These are phyloP conservation scores for Phycodurus eques DNA, from an alignment of 2,113 vertebrate genomes.

Conservation along the genomic window DNA sequence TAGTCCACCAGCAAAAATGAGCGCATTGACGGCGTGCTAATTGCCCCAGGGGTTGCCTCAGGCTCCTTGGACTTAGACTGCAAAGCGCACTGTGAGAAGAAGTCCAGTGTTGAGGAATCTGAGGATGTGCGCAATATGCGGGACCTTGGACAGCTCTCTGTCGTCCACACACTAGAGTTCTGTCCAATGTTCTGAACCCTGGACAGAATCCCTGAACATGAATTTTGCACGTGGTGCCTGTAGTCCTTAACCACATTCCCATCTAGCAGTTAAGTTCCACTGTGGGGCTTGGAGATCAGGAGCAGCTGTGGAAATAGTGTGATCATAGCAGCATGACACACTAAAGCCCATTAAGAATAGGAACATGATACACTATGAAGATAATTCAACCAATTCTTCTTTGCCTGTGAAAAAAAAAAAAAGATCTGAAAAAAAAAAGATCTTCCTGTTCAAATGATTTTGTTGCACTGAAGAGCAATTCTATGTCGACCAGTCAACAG, in stretches of 20 bases:
- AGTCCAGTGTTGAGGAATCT: background rate
- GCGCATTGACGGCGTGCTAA: background rate
- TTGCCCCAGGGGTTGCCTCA: background rate
- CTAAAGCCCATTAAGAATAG: background rate
- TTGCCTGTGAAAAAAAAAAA: background rate
- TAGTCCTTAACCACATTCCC: background rate
- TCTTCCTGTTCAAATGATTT: no score
- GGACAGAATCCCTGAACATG: slow-evolving; percentile 5
- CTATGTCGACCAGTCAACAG: no score
- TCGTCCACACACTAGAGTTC: background rate
- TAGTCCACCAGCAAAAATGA: background rate
- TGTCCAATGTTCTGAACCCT: slow-evolving; percentile 9
- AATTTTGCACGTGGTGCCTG: background rate
- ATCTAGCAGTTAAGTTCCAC: background rate
- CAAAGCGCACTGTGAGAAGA: background rate
- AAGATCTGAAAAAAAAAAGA: no score
- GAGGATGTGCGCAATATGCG: background rate
- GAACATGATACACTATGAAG: background rate
- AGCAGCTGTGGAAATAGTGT: background rate
- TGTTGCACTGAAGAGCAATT: no score
- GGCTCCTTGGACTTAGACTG: background rate
- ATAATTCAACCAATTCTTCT: no score
- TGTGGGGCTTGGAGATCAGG: slow-evolving; percentile 3
- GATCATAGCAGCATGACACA: slow-evolving; percentile 2
- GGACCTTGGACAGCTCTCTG: slow-evolving; percentile 37